phyloP scores from a whole-genome alignment of 2,113 vertebrate species.

The Rhodinocichla rosea region DNA sequence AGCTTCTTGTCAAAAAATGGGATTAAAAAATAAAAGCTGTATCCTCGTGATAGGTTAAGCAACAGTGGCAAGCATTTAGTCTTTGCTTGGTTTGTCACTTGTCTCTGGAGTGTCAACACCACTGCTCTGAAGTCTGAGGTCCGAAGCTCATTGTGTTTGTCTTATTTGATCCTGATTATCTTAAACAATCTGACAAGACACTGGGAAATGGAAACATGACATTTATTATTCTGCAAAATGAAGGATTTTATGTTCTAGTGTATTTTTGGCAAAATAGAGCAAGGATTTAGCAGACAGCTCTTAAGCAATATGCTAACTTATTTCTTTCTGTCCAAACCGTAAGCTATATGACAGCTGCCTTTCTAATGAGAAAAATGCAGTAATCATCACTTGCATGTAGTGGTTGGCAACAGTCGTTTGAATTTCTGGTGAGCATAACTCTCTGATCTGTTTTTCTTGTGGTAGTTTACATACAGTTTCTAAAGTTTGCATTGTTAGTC shows the following conservation, averaged over 20 bases:
- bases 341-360: constrained; percentile 50
- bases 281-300: constrained; percentile 50
- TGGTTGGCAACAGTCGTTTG: constrained; percentile 46
- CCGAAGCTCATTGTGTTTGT: neutral
- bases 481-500: constrained; percentile 72
- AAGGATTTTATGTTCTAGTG: constrained; percentile 49
- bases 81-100: neutral
- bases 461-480: constrained; percentile 66
- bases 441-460: constrained; percentile 68
- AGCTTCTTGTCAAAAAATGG: neutral
- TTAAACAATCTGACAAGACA: constrained; percentile 48
- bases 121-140: neutral
- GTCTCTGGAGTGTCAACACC: neutral
- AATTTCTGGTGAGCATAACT: constrained; percentile 42
- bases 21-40: neutral
- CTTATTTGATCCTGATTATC: constrained; percentile 42
- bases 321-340: constrained; percentile 38
- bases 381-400: constrained; percentile 40
- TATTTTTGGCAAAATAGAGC: constrained; percentile 56
- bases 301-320: constrained; percentile 65
- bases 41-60: neutral
- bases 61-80: neutral
- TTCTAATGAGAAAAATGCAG: constrained; percentile 37
- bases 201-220: constrained; percentile 46
- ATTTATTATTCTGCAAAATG: constrained; percentile 48